Conservation (phyloP, 2,888 invertebrate species). For the Actias luna region DNA sequence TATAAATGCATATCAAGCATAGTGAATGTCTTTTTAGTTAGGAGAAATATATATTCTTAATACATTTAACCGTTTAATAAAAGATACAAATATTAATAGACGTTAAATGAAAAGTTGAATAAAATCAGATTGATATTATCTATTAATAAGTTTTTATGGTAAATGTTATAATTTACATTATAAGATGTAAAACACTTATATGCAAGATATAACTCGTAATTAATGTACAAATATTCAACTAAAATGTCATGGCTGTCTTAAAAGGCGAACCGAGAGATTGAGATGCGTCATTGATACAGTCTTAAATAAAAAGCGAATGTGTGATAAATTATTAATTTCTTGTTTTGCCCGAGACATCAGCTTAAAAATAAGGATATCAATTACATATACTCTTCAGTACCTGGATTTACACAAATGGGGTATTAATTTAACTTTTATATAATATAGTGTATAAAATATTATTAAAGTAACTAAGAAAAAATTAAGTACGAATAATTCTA, state of each 20-base stretch:
- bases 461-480: no score
- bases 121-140: no score
- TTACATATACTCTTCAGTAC: not conserved
- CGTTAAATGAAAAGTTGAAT: no score
- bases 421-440: no score
- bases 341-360: not conserved
- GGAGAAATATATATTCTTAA: no score
- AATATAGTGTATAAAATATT: no score
- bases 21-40: no score
- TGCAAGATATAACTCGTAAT: conserved; percentile 28
- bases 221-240: conserved; percentile 36
- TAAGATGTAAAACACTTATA: conserved; percentile 20
- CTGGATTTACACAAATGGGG: not conserved
- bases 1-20: no score
- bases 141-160: no score
- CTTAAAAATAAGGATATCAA: not conserved
- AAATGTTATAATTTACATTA: conserved; percentile 6
- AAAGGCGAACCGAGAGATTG: conserved; percentile 17
- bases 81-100: no score
- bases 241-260: conserved; percentile 35
- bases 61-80: no score
- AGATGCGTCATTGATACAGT: not conserved
- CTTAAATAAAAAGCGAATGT: not conserved
- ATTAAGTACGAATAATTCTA: no score
- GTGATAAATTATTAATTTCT: not conserved